These are phyloP conservation scores for Pelobates cultripes DNA, from an alignment of 2,797 vertebrate species.

Conservation along the genomic window DNA sequence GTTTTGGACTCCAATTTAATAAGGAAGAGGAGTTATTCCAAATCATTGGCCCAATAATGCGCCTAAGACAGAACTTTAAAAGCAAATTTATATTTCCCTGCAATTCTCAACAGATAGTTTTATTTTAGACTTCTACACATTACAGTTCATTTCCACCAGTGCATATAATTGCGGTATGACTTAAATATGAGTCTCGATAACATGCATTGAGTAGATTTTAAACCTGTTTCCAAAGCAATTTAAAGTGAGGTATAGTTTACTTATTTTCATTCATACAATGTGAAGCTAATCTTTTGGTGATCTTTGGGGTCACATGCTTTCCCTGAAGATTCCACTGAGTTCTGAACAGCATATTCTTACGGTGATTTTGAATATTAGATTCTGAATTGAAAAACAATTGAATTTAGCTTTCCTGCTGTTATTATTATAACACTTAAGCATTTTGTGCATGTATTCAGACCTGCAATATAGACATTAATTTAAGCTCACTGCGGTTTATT, in stretches of 20 bases:
- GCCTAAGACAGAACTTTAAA: too few relatives aligned
- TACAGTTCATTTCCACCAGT: background rate
- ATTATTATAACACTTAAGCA: constrained; percentile 38
- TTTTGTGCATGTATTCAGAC: constrained; percentile 20
- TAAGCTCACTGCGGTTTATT: background rate
- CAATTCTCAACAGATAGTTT: too few relatives aligned
- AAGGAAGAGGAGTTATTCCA: too few relatives aligned
- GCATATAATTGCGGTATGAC: background rate
- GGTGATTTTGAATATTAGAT: constrained; percentile 16
- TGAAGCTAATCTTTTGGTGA: constrained; percentile 27
- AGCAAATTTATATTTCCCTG: too few relatives aligned
- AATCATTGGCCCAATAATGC: too few relatives aligned
- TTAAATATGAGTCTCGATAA: background rate
- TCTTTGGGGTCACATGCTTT: constrained; percentile 8
- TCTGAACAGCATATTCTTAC: constrained; percentile 13
- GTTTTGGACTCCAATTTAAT: too few relatives aligned
- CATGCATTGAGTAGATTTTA: background rate
- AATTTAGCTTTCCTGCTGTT: constrained; percentile 45
- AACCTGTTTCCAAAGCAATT: constrained; percentile 10
- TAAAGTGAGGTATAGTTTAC: constrained; percentile 31
- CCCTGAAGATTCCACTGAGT: constrained; percentile 1
- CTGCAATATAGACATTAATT: constrained; percentile 5
- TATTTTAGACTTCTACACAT: too few relatives aligned
- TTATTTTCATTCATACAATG: background rate
- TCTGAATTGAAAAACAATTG: constrained; percentile 52